Base-by-base conservation (phyloP, 2,888 invertebrate species). In the Callinectes sapidus region DNA sequence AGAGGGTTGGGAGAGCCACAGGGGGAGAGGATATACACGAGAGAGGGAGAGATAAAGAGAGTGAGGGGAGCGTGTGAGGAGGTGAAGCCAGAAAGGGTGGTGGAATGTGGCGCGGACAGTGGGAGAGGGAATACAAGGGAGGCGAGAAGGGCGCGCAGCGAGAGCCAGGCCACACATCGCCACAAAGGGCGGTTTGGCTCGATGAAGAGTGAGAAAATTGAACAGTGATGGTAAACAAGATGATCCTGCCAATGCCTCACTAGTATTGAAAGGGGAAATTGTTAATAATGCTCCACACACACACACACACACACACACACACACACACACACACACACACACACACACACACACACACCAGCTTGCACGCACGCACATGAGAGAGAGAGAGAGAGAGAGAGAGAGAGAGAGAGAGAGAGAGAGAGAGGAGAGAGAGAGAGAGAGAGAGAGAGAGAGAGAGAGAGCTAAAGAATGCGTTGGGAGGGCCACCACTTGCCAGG, bases 41-140 rank as follows among this genome's bases (percentile, higher is more conserved):
- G 71, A 71, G 77, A 48, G 71, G 48, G 71, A 71, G 90, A 39
- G 90, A 71, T 35, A 71, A 77, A 90, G 90, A 39, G 39, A 48
- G 71, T 48, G 90, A 71, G 90, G 71, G 71, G 77, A 88, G 88
- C 81, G 81, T 81, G 81, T 81, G 81, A 81, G 81, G 81, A 81
- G 81, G 35, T 10, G 81, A 81, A 35, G 81, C 81, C 81, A 81
- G 35, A 81, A 81, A 81, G 81, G 81, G 81, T 81, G 81, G 81
- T 81, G 81, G 81, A 32, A 81, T 81, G 81, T 35, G 81, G 81
- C 35, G 35, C 71, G 81, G 81, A 81, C 81, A 81, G 81, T 35
- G 81, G 81, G 81, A 32, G 81, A 81, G 81, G 81, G 81, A 81
- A 32, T 32, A 35, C 16, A 81, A 81, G 81, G 81, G 35, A 81